Conservation (phyloP, 1,140 invertebrate species). For the Bombus cullumanus region DNA sequence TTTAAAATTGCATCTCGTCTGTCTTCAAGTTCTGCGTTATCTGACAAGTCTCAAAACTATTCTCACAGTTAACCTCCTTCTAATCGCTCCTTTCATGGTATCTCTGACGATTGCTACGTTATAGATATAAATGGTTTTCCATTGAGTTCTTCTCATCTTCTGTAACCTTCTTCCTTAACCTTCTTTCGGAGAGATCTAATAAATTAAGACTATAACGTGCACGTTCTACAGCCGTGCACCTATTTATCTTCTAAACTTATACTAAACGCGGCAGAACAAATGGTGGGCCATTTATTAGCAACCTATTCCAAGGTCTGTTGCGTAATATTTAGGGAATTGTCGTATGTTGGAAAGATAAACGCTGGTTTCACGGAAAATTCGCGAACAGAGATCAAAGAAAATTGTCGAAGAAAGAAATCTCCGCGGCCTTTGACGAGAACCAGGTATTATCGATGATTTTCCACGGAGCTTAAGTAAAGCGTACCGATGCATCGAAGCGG, state of each 20-base stretch:
- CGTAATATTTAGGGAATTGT: background rate
- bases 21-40: background rate
- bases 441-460: background rate
- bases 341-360: background rate
- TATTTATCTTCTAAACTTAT: constrained; percentile 8
- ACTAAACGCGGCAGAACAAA: background rate
- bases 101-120: background rate
- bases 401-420: background rate
- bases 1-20: background rate
- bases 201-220: background rate
- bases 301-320: background rate
- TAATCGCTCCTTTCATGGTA: constrained; percentile 3
- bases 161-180: background rate
- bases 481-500: background rate
- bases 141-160: background rate
- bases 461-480: background rate
- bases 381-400: too few relatives aligned
- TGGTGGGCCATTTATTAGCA: background rate
- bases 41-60: background rate
- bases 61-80: background rate
- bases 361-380: too few relatives aligned
- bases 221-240: background rate
- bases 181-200: background rate
- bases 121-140: background rate
- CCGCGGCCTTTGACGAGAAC: background rate